Conservation (phyloP, 2,113 vertebrate genomes). For the zebrafish (Danio rerio) region GRCz12tu NC_133180.1:24085501-24086000, state of each 20-base stretch:
- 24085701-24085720: slow-evolving; percentile 1
- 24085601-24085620: slow-evolving; percentile 36
- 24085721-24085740: slow-evolving; percentile 33
- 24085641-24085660: background rate
- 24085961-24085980: background rate
- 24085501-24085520: slow-evolving; percentile 28
- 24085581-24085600: slow-evolving; percentile 39
- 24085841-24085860: slow-evolving; percentile 23
- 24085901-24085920: slow-evolving; percentile 24
- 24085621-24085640: background rate
- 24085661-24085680: slow-evolving; percentile 2
- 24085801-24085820: slow-evolving; percentile 50
- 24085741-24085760: slow-evolving; percentile 44
- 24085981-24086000: too few species aligned
- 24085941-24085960: background rate
- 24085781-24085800: slow-evolving; percentile 51
- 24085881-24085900: slow-evolving; percentile 8
- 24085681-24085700: slow-evolving; percentile 8
- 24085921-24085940: background rate
- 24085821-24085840: slow-evolving; percentile 53
- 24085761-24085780: slow-evolving; percentile 49
- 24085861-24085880: background rate
- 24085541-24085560: slow-evolving; percentile 31
- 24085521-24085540: slow-evolving; percentile 44
- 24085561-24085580: slow-evolving; percentile 43